phyloP scores from a whole-genome alignment of 2,797 vertebrate species.

The Bothrops alternatus region DNA sequence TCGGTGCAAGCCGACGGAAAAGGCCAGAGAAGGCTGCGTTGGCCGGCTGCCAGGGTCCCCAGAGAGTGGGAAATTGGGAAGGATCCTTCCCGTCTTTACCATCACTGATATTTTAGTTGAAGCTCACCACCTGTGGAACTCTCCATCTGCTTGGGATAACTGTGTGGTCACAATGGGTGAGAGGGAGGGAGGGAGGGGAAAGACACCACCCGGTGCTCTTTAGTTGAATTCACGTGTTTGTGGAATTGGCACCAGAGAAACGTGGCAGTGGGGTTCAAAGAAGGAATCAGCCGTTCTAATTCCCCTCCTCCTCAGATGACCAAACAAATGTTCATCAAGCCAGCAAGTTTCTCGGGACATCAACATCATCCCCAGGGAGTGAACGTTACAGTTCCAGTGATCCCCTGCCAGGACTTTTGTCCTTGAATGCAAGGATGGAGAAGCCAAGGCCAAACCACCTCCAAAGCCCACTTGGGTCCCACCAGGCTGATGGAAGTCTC shows the following conservation, averaged over 20 bases:
- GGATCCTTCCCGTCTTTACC: background rate
- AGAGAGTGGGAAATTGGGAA: background rate
- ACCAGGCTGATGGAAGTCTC: too few species aligned
- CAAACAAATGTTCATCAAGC: background rate
- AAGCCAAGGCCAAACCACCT: background rate
- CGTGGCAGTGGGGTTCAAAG: constrained; percentile 29
- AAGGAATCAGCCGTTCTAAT: background rate
- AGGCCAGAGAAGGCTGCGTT: background rate
- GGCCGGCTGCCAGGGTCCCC: too few species aligned
- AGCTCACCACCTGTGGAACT: constrained; percentile 8
- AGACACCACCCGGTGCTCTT: background rate
- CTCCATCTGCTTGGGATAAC: background rate
- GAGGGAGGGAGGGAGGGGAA: background rate
- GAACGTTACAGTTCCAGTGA: background rate
- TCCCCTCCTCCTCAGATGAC: background rate
- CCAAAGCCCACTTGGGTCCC: background rate
- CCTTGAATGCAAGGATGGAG: background rate
- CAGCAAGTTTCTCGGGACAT: background rate
- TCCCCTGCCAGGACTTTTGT: background rate
- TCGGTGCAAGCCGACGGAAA: background rate
- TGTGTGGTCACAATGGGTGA: background rate
- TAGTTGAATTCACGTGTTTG: constrained; percentile 48
- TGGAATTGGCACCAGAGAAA: constrained; percentile 54
- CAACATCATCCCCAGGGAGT: background rate
- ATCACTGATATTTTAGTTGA: background rate